phyloP scores from a whole-genome alignment of 2,797 vertebrate genomes.

The Aldrovandia affinis region DNA sequence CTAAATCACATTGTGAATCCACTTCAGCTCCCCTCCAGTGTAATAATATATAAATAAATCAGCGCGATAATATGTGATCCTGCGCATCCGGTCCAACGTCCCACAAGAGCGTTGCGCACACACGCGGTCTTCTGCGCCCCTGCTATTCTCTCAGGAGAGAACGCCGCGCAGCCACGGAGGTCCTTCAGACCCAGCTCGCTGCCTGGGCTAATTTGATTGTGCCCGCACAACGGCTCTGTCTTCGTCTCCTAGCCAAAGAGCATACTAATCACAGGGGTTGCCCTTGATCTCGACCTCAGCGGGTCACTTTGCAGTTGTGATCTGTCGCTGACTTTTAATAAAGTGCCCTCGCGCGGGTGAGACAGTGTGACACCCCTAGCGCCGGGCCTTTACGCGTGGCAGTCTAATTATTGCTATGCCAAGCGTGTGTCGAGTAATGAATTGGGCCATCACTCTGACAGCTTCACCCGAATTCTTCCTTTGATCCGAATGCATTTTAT shows the following conservation, averaged over 20 bases:
- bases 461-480: slow-evolving; percentile 62
- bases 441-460: slow-evolving; percentile 84
- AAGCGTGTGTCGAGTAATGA: slow-evolving; percentile 83
- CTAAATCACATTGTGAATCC: not conserved
- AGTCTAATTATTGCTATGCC: slow-evolving; percentile 87
- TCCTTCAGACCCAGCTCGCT: slow-evolving; percentile 81
- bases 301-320: slow-evolving; percentile 95
- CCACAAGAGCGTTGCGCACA: slow-evolving; percentile 57
- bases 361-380: slow-evolving; percentile 80
- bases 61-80: slow-evolving; percentile 64
- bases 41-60: slow-evolving; percentile 58
- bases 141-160: slow-evolving; percentile 68
- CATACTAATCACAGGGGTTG: slow-evolving; percentile 94
- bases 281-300: slow-evolving; percentile 94
- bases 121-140: slow-evolving; percentile 57
- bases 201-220: slow-evolving; percentile 95
- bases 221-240: slow-evolving; percentile 83
- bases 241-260: slow-evolving; percentile 82
- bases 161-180: slow-evolving; percentile 77
- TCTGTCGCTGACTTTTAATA: slow-evolving; percentile 99
- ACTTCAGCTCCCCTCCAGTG: slow-evolving; percentile 41
- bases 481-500: not conserved
- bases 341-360: slow-evolving; percentile 93
- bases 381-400: slow-evolving; percentile 80
- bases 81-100: slow-evolving; percentile 54